Conservation (phyloP, 2,113 vertebrate species). For the Xenus cinereus region DNA sequence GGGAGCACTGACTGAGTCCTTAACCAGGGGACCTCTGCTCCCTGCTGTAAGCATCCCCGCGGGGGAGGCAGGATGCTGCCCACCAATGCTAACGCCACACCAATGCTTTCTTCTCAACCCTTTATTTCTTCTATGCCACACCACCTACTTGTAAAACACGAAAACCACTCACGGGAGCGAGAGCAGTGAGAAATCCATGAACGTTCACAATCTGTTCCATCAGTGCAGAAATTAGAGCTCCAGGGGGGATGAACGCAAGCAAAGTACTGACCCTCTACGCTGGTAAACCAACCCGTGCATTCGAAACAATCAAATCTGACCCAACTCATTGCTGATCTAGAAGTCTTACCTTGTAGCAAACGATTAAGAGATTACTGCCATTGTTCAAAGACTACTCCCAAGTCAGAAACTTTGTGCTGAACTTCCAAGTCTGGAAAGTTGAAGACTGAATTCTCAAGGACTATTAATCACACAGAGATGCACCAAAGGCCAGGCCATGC, state of each 20-base stretch:
- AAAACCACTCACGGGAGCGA: not conserved
- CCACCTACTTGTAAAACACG: not conserved
- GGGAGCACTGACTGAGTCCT: not conserved
- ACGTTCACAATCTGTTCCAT: not conserved
- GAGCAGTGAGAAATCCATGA: not conserved
- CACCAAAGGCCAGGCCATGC: not conserved
- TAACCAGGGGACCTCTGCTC: not conserved
- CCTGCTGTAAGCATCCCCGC: not conserved
- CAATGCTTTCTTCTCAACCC: not conserved
- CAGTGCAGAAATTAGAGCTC: not conserved
- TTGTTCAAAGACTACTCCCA: not conserved
- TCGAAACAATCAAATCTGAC: not conserved
- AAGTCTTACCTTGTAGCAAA: not conserved
- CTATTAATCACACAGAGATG: not conserved
- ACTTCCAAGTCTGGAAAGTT: not conserved
- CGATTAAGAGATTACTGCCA: not conserved
- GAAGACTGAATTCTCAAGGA: not conserved
- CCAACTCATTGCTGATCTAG: not conserved
- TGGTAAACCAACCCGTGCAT: not conserved
- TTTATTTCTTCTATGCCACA: not conserved
- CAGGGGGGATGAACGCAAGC: accelerated
- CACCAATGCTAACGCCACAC: not conserved
- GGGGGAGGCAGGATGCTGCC: not conserved
- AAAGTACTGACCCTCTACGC: not conserved
- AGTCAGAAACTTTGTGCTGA: not conserved